phyloP scores from a whole-genome alignment of 2,113 vertebrate species.

The Rhombomys opimus region DNA sequence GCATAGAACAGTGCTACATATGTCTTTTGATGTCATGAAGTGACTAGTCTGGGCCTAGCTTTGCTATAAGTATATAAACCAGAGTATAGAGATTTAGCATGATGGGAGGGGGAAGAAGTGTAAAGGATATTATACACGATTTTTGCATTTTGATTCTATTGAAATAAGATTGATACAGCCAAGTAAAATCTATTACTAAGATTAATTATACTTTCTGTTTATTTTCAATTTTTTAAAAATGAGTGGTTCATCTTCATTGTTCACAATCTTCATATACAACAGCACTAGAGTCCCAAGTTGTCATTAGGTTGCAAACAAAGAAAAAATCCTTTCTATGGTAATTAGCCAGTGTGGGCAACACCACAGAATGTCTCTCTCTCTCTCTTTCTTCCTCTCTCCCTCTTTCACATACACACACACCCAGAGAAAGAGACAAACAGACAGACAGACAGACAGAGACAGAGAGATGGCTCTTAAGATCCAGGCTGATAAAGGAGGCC shows the following conservation, averaged over 20 bases:
- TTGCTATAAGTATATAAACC: neutral
- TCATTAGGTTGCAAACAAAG: neutral
- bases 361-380: neutral
- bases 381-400: too few species aligned
- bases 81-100: neutral
- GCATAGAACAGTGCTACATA: neutral
- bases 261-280: neutral
- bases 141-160: neutral
- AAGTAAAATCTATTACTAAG: neutral
- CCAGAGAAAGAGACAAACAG: neutral
- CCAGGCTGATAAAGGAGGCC: neutral
- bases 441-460: neutral
- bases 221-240: slow-evolving; percentile 1
- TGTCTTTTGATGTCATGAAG: neutral
- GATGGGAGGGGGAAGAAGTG: neutral
- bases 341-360: neutral
- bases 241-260: neutral
- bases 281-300: neutral
- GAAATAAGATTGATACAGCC: slow-evolving; percentile 16
- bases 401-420: neutral
- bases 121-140: neutral
- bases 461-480: neutral
- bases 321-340: slow-evolving; percentile 1
- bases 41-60: neutral
- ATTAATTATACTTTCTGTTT: neutral